phyloP scores from a whole-genome alignment of 2,888 invertebrate genomes.

The Strigamia maritima region DNA sequence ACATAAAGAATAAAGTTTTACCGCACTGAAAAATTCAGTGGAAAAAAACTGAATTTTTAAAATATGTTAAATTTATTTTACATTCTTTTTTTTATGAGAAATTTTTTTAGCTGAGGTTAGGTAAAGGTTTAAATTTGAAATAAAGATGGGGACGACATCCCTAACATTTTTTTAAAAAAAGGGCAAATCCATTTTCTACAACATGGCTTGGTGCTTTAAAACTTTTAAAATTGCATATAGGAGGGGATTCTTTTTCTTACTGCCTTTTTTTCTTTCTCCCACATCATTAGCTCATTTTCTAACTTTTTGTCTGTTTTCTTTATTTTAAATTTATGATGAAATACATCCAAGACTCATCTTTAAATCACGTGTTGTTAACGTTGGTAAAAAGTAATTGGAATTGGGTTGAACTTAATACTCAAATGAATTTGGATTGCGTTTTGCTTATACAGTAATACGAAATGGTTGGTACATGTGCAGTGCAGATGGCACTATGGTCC shows the following conservation, averaged over 20 bases:
- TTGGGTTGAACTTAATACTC: too few relatives aligned
- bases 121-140: slow-evolving; percentile 8
- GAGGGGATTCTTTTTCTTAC: not conserved
- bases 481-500: too few relatives aligned
- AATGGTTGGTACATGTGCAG: too few relatives aligned
- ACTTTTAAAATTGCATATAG: slow-evolving; percentile 27
- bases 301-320: not conserved
- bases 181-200: slow-evolving; percentile 15
- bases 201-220: slow-evolving; percentile 12
- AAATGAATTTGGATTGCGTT: too few relatives aligned
- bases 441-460: too few relatives aligned
- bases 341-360: too few relatives aligned
- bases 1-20: too few relatives aligned
- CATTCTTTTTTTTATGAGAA: not conserved
- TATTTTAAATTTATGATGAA: too few relatives aligned
- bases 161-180: not conserved
- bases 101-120: slow-evolving; percentile 1
- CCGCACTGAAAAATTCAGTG: too few relatives aligned
- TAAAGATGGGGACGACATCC: not conserved
- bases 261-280: not conserved
- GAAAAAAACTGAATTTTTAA: too few relatives aligned
- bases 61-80: not conserved
- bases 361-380: too few relatives aligned
- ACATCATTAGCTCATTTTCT: not conserved
- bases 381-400: too few relatives aligned